These are phyloP conservation scores for Glyptemys insculpta DNA, from an alignment of 2,797 vertebrate species.

Conservation along the genomic window DNA sequence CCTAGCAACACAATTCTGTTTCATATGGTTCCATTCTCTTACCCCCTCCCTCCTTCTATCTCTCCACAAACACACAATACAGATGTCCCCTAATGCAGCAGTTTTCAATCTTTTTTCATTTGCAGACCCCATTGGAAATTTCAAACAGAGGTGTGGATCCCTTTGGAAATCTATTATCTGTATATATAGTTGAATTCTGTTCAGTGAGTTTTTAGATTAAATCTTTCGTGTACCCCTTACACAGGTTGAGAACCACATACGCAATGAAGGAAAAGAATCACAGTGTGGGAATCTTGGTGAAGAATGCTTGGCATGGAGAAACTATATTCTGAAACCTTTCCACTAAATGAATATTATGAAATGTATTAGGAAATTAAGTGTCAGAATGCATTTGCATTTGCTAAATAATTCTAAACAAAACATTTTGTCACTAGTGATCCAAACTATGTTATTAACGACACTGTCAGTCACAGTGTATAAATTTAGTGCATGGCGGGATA, in stretches of 20 bases:
- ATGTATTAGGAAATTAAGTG: neutral
- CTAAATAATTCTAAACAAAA: neutral
- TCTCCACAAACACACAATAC: neutral
- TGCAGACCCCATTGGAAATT: neutral
- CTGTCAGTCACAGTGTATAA: rapidly evolving
- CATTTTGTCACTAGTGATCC: neutral
- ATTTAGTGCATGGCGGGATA: neutral
- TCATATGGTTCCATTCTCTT: neutral
- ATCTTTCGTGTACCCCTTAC: neutral
- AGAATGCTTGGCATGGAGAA: neutral
- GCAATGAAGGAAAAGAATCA: neutral
- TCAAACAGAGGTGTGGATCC: neutral
- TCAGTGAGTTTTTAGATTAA: neutral
- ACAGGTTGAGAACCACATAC: neutral
- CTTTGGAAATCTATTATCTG: neutral
- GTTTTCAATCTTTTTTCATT: neutral
- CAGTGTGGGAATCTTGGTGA: neutral
- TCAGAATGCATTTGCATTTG: neutral
- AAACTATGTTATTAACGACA: neutral
- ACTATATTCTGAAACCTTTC: neutral
- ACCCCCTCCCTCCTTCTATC: neutral
- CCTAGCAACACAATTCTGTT: neutral
- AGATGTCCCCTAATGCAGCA: neutral
- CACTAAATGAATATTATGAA: neutral
- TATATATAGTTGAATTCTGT: neutral